Evolutionary conservation across 2,113 vertebrate species (phyloP).

Genomic region (Rhinopomastus cyanomelas): DNA sequence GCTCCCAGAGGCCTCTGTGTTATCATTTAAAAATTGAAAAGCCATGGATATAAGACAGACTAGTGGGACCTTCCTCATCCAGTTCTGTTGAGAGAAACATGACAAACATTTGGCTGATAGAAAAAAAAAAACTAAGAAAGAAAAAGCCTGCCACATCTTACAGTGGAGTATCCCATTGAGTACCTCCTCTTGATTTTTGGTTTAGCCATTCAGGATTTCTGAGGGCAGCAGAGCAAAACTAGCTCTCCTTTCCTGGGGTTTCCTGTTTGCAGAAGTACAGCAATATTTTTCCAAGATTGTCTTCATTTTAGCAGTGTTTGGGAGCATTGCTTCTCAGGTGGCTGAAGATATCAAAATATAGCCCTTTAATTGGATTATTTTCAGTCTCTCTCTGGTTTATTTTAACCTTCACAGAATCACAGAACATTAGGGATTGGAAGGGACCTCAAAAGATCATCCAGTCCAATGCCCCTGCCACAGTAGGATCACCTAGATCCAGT

Average conservation of each 20-base stretch:
- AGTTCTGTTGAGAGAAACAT: neutral
- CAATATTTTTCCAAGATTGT: neutral
- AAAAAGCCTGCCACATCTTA: neutral
- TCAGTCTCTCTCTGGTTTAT: neutral
- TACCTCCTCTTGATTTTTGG: neutral
- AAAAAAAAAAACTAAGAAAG: neutral
- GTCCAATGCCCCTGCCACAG: no score
- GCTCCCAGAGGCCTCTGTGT: neutral
- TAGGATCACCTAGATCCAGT: no score
- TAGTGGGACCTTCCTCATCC: neutral
- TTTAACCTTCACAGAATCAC: no score
- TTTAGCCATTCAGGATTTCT: neutral
- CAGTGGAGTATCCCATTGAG: neutral
- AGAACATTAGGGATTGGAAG: no score
- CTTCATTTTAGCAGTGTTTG: neutral
- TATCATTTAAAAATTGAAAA: constrained; percentile 13
- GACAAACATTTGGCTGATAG: neutral
- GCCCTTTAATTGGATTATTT: neutral
- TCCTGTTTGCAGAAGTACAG: neutral
- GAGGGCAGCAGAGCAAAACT: neutral
- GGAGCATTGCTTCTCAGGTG: neutral
- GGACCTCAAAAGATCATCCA: no score
- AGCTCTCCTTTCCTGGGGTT: neutral
- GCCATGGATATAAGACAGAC: neutral
- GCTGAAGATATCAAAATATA: neutral